Evolutionary conservation across 2,113 vertebrate genomes (phyloP), one percentile per base, ranked within the genome.

Genomic region (Eulemur rufifrons): DNA sequence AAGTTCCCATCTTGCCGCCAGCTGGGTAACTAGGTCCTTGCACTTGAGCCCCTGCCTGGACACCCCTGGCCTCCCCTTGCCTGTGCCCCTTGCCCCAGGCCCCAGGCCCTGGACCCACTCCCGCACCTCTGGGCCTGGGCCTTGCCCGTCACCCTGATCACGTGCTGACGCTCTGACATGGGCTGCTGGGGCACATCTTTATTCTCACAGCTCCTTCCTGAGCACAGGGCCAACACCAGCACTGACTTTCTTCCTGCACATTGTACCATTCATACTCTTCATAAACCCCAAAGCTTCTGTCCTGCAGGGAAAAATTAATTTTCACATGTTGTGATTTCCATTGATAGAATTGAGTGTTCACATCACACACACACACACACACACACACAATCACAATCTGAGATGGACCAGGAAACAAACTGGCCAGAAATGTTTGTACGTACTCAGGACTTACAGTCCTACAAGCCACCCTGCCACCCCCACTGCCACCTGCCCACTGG

Each of bases 311-410:
- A 83, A 91, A 95, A 50, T 8, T 73, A 61, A 92, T 86, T 85
- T 86, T 78, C 50, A 89, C 42, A 52, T 64, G 83, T 78, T 76
- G 34, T 96, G 27, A 83, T 90, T 96, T 96, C 47, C 50, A 93
- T 52, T 78, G 52, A 32, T 74, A 93, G 32, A 68, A 17, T 17
- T 82, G 27, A 80, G 14, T 74, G 42, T 86, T 71, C 15, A 47
- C 11, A 10, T 25, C 68, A 13, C 18, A n/a, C 21, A 18, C 37
- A 76, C 11, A 37, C 34, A 42, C 25, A 20, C 63, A 37, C 59
- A 50, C 61, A 34, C 54, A 13, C 63, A 32, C 73, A 74, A 27
- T 63, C 61, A 63, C 27, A 27, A 63, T 63, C 61, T n/a, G 8
- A 76, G 25, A 39, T 32, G 45, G 10, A 89, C 66, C 14, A 37